These are phyloP conservation scores for Nezara viridula DNA, from an alignment of 2,888 invertebrate species.

Conservation along the genomic window DNA sequence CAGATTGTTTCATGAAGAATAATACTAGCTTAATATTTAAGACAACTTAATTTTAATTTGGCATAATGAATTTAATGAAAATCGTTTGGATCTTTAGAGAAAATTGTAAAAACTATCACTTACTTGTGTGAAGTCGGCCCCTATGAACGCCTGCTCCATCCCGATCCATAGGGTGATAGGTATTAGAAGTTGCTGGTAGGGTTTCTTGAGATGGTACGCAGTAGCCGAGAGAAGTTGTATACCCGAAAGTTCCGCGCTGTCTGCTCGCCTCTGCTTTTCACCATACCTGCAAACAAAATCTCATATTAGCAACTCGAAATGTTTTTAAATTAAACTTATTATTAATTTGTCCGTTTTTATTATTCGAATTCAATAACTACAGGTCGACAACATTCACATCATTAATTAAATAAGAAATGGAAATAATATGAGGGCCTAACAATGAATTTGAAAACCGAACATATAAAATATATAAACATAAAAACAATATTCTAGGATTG, in stretches of 20 bases:
- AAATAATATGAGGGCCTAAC: too few species aligned
- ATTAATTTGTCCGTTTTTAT: not conserved
- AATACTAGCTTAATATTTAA: too few species aligned
- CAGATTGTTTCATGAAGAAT: too few species aligned
- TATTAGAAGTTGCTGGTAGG: conserved; percentile 91
- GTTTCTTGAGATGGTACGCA: conserved; percentile 89
- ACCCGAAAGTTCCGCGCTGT: conserved; percentile 82
- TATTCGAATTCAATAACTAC: too few species aligned
- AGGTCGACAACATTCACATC: not conserved
- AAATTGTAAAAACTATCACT: not conserved
- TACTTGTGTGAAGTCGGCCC: conserved; percentile 90
- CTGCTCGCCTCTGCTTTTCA: conserved; percentile 83
- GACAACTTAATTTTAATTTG: too few species aligned
- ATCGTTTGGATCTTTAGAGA: too few species aligned
- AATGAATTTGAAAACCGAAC: too few species aligned
- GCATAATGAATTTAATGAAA: too few species aligned
- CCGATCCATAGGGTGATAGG: conserved; percentile 97
- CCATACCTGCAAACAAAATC: conserved; percentile 78
- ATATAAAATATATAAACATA: too few species aligned
- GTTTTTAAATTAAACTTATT: not conserved
- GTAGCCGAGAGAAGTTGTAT: conserved; percentile 89
- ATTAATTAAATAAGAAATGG: not conserved
- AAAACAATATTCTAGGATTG: too few species aligned
- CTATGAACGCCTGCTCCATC: conserved; percentile 97
- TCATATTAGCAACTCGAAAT: conserved; percentile 22